A percentile compares a stretch with the other conserved stretches of the same genome.
Conservation (phyloP, 2,888 invertebrate species). For the Parasteatoda lunata region DNA sequence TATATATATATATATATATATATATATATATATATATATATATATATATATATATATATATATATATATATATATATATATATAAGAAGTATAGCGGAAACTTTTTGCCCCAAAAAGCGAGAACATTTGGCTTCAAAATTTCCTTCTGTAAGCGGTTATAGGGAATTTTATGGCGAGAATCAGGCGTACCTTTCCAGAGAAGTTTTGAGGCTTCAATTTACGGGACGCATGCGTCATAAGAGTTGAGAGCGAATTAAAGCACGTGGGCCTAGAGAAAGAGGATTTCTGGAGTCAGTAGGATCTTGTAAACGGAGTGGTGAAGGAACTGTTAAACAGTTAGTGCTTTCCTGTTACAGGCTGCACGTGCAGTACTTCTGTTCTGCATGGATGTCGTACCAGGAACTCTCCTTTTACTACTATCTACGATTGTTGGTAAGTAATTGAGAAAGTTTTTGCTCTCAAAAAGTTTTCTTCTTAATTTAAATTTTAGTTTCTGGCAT, state of each 20-base stretch:
- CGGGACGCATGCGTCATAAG: slow-evolving; percentile 16
- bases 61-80: too few species aligned
- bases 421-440: slow-evolving; percentile 29
- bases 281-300: slow-evolving; percentile 33
- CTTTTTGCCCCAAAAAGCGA: too few species aligned
- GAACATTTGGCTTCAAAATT: slow-evolving; percentile 1
- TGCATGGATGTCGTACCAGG: slow-evolving; percentile 55
- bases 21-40: too few species aligned
- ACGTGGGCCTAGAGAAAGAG: slow-evolving; percentile 29
- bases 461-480: neutral
- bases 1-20: too few species aligned
- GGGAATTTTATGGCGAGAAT: slow-evolving; percentile 6
- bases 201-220: slow-evolving; percentile 5
- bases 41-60: too few species aligned
- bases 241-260: slow-evolving; percentile 24
- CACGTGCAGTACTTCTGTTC: slow-evolving; percentile 23
- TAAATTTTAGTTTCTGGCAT: neutral
- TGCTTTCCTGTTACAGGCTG: neutral
- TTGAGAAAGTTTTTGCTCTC: neutral
- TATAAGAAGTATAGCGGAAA: too few species aligned
- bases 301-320: slow-evolving; percentile 27
- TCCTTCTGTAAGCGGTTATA: slow-evolving; percentile 7
- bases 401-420: slow-evolving; percentile 31
- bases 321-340: slow-evolving; percentile 14
- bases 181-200: slow-evolving; percentile 11